These are phyloP conservation scores for Pantherophis alleghaniensis DNA, from an alignment of 2,797 vertebrate genomes.

Conservation along the genomic window DNA sequence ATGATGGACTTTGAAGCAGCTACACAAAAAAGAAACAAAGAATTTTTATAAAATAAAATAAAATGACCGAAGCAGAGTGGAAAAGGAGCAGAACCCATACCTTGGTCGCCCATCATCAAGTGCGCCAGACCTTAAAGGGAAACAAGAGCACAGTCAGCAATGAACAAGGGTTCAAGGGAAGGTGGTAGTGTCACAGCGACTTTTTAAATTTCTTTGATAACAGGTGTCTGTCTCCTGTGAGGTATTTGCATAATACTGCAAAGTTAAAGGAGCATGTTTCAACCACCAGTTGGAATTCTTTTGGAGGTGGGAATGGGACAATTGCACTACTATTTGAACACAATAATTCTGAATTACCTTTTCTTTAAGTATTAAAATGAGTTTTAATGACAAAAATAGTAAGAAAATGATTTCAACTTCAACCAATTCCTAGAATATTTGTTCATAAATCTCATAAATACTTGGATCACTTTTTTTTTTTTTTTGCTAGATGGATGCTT, in stretches of 20 bases:
- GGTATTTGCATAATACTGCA: constrained; percentile 81
- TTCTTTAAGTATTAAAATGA: constrained; percentile 48
- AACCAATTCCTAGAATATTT: constrained; percentile 62
- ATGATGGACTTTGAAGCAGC: constrained; percentile 78
- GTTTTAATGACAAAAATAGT: constrained; percentile 46
- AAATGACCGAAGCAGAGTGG: constrained; percentile 86
- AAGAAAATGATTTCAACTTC: constrained; percentile 65
- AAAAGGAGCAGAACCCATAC: constrained; percentile 95
- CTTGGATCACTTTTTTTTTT: constrained; percentile 47
- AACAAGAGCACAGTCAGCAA: constrained; percentile 99
- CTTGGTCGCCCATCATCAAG: constrained; percentile 99
- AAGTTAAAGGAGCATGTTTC: constrained; percentile 83
- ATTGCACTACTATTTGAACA: constrained; percentile 71
- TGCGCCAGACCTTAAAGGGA: constrained; percentile 99
- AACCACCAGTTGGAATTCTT: constrained; percentile 84
- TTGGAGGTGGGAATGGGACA: constrained; percentile 55
- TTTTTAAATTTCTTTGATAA: constrained; percentile 71
- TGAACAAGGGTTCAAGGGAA: constrained; percentile 93
- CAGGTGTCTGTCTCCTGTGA: constrained; percentile 84
- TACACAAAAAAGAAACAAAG: constrained; percentile 66
- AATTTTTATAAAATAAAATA: constrained; percentile 75
- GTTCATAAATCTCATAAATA: constrained; percentile 36
- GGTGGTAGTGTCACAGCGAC: constrained; percentile 83
- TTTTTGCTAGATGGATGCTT: constrained; percentile 43
- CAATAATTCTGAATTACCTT: constrained; percentile 52